A percentile compares a stretch with the other conserved stretches of the same genome.
phyloP scores from a whole-genome alignment of 2,797 vertebrate genomes.

The Tadarida brasiliensis region DNA sequence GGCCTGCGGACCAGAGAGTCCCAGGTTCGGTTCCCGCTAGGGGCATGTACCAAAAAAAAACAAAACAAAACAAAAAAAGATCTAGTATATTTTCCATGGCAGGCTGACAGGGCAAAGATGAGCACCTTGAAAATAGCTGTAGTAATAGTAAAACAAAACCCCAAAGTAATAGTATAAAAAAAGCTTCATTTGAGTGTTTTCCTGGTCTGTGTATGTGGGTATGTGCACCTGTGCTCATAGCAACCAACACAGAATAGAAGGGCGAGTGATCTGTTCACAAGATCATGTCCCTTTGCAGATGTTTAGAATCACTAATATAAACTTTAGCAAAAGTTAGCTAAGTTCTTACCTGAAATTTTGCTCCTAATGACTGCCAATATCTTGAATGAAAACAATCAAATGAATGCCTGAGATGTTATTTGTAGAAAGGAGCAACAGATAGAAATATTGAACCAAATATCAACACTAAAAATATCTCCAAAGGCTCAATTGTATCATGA shows the following conservation, averaged over 20 bases:
- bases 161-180: not conserved
- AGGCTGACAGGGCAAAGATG: not conserved
- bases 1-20: too few species aligned
- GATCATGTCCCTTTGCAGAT: not conserved
- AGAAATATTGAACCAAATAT: constrained; percentile 24
- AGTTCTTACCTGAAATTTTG: constrained; percentile 37
- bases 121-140: constrained; percentile 25
- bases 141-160: not conserved
- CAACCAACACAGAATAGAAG: not conserved
- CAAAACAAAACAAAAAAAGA: too few species aligned
- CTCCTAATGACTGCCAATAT: constrained; percentile 36
- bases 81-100: constrained; percentile 6
- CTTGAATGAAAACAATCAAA: constrained; percentile 44
- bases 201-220: not conserved
- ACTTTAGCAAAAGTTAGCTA: not conserved
- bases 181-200: not conserved
- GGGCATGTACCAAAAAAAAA: too few species aligned
- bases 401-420: not conserved
- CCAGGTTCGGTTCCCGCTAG: too few species aligned
- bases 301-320: not conserved
- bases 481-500: not conserved
- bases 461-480: not conserved
- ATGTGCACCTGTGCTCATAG: not conserved
- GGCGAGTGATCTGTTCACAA: not conserved
- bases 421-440: constrained; percentile 29